Conservation (phyloP, 1,140 invertebrate genomes). For the Mya arenaria region DNA sequence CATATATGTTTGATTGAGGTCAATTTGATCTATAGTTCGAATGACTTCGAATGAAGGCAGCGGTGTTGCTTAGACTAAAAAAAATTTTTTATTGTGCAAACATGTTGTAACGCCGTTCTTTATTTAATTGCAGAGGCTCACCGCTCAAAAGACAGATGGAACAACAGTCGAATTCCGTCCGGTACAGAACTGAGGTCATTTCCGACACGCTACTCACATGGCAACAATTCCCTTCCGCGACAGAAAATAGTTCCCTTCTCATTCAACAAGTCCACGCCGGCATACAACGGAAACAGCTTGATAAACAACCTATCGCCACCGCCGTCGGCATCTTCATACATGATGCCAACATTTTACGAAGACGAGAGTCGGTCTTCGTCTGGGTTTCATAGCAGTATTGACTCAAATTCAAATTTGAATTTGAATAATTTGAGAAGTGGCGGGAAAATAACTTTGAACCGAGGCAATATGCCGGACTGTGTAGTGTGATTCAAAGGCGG, state of each 20-base stretch:
- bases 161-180: constrained; percentile 9
- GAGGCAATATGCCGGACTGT: constrained; percentile 29
- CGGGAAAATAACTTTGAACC: constrained; percentile 20
- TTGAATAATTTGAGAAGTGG: constrained; percentile 30
- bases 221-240: constrained; percentile 20
- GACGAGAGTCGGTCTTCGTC: constrained; percentile 38
- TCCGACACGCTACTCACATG: constrained; percentile 5
- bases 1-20: too few species aligned
- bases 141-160: constrained; percentile 25
- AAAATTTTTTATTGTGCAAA: background rate
- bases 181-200: constrained; percentile 13
- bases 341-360: constrained; percentile 32
- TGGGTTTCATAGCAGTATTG: constrained; percentile 38
- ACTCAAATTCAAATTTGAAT: constrained; percentile 24
- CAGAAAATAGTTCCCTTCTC: constrained; percentile 48
- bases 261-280: constrained; percentile 37
- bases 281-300: constrained; percentile 7
- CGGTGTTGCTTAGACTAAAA: too few species aligned
- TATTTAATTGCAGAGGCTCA: constrained; percentile 17
- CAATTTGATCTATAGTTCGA: too few species aligned
- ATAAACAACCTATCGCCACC: constrained; percentile 23
- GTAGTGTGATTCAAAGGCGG: too few species aligned
- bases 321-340: constrained; percentile 16
- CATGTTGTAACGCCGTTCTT: background rate
- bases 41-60: too few species aligned